Evolutionary conservation across 2,113 vertebrate species (phyloP), one percentile per base, ranked within the genome.

Genomic region (Okapia johnstoni): DNA sequence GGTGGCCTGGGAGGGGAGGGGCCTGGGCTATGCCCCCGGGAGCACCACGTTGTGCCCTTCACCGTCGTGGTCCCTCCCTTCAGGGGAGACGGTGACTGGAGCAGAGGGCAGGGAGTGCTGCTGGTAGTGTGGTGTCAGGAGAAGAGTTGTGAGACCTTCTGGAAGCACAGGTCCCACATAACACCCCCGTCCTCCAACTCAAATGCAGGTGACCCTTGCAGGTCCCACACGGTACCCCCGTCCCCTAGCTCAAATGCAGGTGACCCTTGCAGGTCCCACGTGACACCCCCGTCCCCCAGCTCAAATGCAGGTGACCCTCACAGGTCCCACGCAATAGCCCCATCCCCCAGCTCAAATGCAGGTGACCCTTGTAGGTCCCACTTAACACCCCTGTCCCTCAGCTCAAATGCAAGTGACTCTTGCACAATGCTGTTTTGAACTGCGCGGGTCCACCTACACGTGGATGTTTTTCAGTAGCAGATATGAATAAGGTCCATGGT

Each of bases 341-440:
- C 33, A 7, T 1, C 21, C 7, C 43, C 63, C 1, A 19, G 16
- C 2, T n/a, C 63, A 66, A 66, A 5, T 66, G 33, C 33, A 66
- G 33, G 4, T 66, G 33, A 66, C 2, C 33, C 61, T n/a, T 8
- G 0, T 0, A 0, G 1, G 61, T 9, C 7, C 33, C 33, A 17
- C 0, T 30, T n/a, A 0, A 63, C 61, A 63, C 0, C 30, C 30
- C 14, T 7, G 0, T 63, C 6, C 61, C 15, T 0, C 0, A 33
- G 36, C 79, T 88, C 33, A 9, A 26, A 5, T 11, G 61, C 61
- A 77, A 7, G 46, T 48, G 15, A 17, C 46, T 4, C 46, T 50
- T 33, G 28, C 30, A 48, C 46, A 30, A 19, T 16, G 77, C 46
- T 80, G 77, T 5, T 80, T 80, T 80, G 77, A 33, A 3, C 28